Evolutionary conservation across 2,797 vertebrate genomes (phyloP), one percentile per base, ranked within the genome.

Genomic region (Pseudochromis fuscus): DNA sequence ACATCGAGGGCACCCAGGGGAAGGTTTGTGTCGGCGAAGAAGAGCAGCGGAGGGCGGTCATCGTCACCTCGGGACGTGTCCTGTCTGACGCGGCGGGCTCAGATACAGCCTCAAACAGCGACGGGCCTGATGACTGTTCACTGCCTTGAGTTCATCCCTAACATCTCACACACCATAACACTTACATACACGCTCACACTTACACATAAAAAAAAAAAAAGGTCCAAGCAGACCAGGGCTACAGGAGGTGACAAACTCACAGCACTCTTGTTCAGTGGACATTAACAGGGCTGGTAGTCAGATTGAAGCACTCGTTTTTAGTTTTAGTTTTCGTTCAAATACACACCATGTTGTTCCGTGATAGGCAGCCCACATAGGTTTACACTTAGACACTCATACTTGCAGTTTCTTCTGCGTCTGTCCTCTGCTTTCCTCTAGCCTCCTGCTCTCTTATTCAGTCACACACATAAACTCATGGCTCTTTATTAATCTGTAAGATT

Each of bases 1-100:
- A 99, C 94, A 99, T 99, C 0, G 98, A 99, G 90, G 97, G 98
- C 81, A 98, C 96, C 19, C 97, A 96, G 86, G 96, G 96, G 68
- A 96, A 95, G 64, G 85, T 62, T 37, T 90, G 93, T 70, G 80
- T 90, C 45, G 94, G 94, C 13, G 96, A 98, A 76, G 94, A 96
- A 51, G 97, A 99, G 81, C 95, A 96, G 92, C 91, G 98, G 25
- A 90, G 96, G 4, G 98, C 94, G 0, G 98, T 99, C 67, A 99
- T 99, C 0, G 96, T 99, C 81, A 96, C 95, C 38, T 95, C 96
- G 0, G 91, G 92, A 0, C 96, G 96, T 0, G 83, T 92, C 63
- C 95, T 94, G 68, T 94, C 95, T 0, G 96, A 97, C 72, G 80
- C 93, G 1, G 95, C 93, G 0, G 89, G 92, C 88, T 98, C 96